These are phyloP conservation scores for Protonemura montana DNA, from an alignment of 2,888 invertebrate genomes.

Conservation along the genomic window DNA sequence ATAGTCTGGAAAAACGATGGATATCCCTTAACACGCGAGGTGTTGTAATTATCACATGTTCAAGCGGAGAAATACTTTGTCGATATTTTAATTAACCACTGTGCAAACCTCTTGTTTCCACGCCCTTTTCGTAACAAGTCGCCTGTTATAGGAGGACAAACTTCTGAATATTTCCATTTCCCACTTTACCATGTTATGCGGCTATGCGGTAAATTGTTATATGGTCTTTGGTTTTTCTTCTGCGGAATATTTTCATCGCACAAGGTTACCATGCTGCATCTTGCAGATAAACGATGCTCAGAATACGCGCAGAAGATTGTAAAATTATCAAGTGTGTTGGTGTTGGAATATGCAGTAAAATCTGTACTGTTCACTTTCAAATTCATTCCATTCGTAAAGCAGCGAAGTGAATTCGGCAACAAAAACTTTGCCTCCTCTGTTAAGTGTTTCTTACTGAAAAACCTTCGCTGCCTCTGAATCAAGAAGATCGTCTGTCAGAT, in stretches of 20 bases:
- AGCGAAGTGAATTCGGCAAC: background rate
- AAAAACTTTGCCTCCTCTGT: background rate
- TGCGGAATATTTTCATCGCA: background rate
- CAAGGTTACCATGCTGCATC: background rate
- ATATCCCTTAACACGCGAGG: background rate
- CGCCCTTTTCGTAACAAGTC: background rate
- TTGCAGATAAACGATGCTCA: background rate
- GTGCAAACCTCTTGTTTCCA: background rate
- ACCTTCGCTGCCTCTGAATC: background rate
- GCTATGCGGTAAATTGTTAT: too few species aligned
- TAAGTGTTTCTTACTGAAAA: background rate
- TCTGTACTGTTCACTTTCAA: background rate
- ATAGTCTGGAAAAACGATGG: background rate
- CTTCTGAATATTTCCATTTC: too few species aligned
- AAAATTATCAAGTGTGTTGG: background rate
- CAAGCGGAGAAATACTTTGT: background rate
- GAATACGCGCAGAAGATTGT: background rate
- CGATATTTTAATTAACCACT: background rate
- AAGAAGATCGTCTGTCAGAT: background rate
- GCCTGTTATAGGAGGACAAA: background rate
- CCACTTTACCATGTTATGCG: background rate
- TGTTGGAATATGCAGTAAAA: background rate
- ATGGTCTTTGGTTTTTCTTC: background rate
- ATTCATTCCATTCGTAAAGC: background rate
- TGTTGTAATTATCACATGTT: background rate